Conservation (phyloP, 2,888 invertebrate genomes). For the Agrilus cyanescens region DNA sequence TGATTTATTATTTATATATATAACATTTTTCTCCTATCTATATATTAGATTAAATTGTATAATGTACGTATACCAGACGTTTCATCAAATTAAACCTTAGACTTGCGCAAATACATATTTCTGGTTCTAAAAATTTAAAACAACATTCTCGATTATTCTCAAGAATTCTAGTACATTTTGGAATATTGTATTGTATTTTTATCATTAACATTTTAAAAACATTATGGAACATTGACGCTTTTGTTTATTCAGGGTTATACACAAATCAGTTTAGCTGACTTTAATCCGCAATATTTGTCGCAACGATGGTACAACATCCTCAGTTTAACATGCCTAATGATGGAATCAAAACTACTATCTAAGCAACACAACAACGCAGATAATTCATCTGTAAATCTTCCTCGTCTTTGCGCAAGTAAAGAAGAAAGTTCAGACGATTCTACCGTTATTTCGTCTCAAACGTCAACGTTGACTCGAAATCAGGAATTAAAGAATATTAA, state of each 20-base stretch:
- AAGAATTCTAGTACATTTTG: too few species aligned
- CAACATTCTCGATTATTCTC: too few species aligned
- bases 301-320: conserved; percentile 93
- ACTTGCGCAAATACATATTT: too few species aligned
- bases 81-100: too few species aligned
- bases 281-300: conserved; percentile 69
- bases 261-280: conserved; percentile 92
- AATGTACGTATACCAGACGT: too few species aligned
- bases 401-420: conserved; percentile 32
- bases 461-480: conserved; percentile 88
- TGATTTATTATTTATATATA: conserved; percentile 6
- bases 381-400: conserved; percentile 37
- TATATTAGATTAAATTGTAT: too few species aligned
- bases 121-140: too few species aligned
- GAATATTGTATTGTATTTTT: too few species aligned
- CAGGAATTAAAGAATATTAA: conserved; percentile 48
- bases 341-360: conserved; percentile 44
- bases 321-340: conserved; percentile 54
- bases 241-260: conserved; percentile 67
- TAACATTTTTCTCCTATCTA: too few species aligned
- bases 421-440: conserved; percentile 96
- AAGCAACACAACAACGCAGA: conserved; percentile 15
- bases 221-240: too few species aligned
- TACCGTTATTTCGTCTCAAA: conserved; percentile 92
- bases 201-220: too few species aligned